These are phyloP conservation scores for Mythimna loreyi DNA, from an alignment of 2,888 invertebrate genomes.

Conservation along the genomic window DNA sequence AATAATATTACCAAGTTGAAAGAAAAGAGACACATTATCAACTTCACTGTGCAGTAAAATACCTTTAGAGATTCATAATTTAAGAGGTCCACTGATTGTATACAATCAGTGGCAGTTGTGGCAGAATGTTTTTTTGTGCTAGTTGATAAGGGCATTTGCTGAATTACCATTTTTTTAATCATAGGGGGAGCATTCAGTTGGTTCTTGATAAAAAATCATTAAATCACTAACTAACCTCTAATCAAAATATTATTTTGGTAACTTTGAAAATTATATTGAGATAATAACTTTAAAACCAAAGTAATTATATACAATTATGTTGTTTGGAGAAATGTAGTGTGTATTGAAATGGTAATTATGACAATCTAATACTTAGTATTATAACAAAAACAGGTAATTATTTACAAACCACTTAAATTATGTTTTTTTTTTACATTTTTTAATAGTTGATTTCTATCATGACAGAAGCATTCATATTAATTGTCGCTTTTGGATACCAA, in stretches of 20 bases:
- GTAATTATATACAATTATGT: neutral
- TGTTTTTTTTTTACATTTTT: neutral
- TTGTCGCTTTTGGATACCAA: conserved; percentile 8
- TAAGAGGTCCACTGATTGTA: too few species aligned
- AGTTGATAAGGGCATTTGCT: neutral
- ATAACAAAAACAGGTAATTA: neutral
- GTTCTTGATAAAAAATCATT: neutral
- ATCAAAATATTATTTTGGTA: conserved; percentile 2
- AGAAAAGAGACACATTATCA: neutral
- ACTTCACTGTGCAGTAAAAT: neutral
- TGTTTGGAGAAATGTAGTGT: neutral
- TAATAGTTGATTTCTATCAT: neutral
- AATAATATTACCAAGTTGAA: neutral
- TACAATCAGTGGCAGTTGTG: too few species aligned
- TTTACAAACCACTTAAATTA: neutral
- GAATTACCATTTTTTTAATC: neutral
- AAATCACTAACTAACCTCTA: neutral
- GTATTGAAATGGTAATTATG: neutral
- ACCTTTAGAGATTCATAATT: neutral
- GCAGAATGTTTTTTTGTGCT: neutral
- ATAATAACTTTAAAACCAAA: neutral
- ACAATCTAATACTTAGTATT: neutral
- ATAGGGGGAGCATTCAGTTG: neutral
- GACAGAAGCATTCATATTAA: neutral
- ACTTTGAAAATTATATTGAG: neutral